Evolutionary conservation across 2,797 vertebrate genomes (phyloP), one percentile per base, ranked within the genome.

Genomic region (Erethizon dorsatum): DNA sequence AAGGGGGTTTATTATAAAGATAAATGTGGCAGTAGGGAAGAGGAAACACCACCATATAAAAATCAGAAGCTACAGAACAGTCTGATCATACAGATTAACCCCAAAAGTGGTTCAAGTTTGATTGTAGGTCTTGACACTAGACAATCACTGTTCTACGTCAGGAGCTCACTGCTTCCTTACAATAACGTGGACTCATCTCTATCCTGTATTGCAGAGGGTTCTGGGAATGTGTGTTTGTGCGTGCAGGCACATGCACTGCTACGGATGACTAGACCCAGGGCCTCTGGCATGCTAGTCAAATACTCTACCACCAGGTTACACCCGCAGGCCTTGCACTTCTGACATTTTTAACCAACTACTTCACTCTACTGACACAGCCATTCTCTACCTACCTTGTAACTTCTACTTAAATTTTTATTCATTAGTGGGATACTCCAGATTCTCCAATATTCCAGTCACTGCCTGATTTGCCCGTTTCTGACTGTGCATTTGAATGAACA

Each of bases 41-140:
- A 67, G 28, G 28, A 31, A 77, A 83, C 52, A 78, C 54, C 50
- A 26, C 75, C 61, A 63, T 61, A 82, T 18, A 85, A 77, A 92
- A 95, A 52, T 78, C 78, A 92, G 52, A 88, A 95, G 75, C 50
- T 69, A 59, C 1, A 59, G 17, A 59, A 69, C 15, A 56, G 54
- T 63, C n/a, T 84, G 20, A 92, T 96, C 56, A 84, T 59, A 92
- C 5, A 57, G 11, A 63, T 90, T 86, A 56, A 96, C 52, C 31
- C 9, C 50, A 5, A 89, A 89, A 94, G 24, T 22, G 28, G 33
- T 57, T 87, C 33, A 75, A 69, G 12, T 94, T 5, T 85, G 56
- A 92, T 28, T 73, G 56, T 4, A 73, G 20, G 56, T 65, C 57
- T 82, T 52, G 24, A 57, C 41, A 90, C 17, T 8, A 31, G 24